Percentiles rank a stretch among this genome's conserved stretches.
phyloP scores from a whole-genome alignment of 53 echinoderm and acorn worm species.

The Arbacia lixula region DNA sequence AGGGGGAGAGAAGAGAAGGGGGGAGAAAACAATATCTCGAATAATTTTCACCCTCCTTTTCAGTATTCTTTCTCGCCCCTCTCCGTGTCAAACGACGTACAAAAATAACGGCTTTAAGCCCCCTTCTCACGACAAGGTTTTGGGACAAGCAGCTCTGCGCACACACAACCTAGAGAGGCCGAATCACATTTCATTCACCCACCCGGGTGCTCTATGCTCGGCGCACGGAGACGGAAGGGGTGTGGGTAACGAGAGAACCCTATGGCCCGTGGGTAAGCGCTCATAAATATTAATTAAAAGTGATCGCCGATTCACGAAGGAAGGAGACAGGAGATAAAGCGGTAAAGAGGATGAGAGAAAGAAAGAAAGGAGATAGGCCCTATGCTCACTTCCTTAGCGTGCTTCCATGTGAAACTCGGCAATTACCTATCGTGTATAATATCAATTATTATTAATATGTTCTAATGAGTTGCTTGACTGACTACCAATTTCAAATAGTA shows the following conservation, averaged over 20 bases:
- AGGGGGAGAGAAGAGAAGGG: neutral
- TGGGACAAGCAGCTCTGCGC: conserved; percentile 4
- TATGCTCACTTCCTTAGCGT: no score
- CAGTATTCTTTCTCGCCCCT: neutral
- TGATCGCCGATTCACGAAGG: conserved; percentile 26
- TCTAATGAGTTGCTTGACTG: no score
- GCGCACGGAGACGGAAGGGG: conserved; percentile 1
- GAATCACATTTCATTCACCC: conserved; percentile 39
- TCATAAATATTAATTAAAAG: conserved; percentile 58
- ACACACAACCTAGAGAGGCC: conserved; percentile 13
- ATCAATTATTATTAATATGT: no score
- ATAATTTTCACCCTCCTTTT: neutral
- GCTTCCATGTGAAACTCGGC: no score
- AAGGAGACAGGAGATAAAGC: no score
- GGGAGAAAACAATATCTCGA: conserved; percentile 1
- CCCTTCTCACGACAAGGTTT: conserved; percentile 6
- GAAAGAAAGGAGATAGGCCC: no score
- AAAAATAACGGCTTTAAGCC: conserved; percentile 53
- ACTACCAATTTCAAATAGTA: no score
- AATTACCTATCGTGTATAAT: no score
- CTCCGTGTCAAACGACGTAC: conserved; percentile 1
- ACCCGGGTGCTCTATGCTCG: neutral
- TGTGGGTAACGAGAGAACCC: conserved; percentile 31
- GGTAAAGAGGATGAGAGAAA: no score
- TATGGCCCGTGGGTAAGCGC: conserved; percentile 18